Evolutionary conservation across 2,113 vertebrate species (phyloP), one percentile per base, ranked within the genome.

Genomic region (Rana temporaria): DNA sequence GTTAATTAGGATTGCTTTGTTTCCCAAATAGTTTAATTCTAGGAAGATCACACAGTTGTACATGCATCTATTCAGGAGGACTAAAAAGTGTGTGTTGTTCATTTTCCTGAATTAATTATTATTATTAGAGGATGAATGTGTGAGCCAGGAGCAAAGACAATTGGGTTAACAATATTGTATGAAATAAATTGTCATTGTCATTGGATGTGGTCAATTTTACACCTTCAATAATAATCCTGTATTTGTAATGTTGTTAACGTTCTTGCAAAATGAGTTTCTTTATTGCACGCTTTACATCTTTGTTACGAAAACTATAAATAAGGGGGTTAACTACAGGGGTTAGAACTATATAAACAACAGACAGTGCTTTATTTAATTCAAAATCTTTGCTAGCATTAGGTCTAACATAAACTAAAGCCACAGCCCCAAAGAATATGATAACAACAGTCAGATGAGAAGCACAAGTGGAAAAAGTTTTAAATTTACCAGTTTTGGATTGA

Each of bases 391-490:
- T 69, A 52, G 52, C 32, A 17, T 24, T 65, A 26, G 70, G 79
- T 2, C 57, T 6, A 18, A 82, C 59, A 82, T 73, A 73, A 12
- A 73, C 67, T 66, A 34, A n/a, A 7, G 56, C 56, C 22, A 82
- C 8, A 14, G 79, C 24, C 18, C 79, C 69, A 74, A 74, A 82
- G 17, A 71, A 82, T 22, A 64, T 81, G 63, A 63, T 22, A n/a
- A 81, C 68, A 20, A 72, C 79, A 22, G 18, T 72, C 4, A 81
- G 22, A 48, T 81, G 79, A 8, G 79, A 72, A 20, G 57, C 69
- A 63, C 79, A 81, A 4, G 79, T 82, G 8, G 69, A 82, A 42
- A 82, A 82, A 18, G 60, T 62, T n/a, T 81, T 81, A 24, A 64
- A 56, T 34, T 32, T 82, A 2, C 57, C 65, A 12, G 59, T 64